phyloP scores from a whole-genome alignment of 2,113 vertebrate species.

The Cettia cetti region DNA sequence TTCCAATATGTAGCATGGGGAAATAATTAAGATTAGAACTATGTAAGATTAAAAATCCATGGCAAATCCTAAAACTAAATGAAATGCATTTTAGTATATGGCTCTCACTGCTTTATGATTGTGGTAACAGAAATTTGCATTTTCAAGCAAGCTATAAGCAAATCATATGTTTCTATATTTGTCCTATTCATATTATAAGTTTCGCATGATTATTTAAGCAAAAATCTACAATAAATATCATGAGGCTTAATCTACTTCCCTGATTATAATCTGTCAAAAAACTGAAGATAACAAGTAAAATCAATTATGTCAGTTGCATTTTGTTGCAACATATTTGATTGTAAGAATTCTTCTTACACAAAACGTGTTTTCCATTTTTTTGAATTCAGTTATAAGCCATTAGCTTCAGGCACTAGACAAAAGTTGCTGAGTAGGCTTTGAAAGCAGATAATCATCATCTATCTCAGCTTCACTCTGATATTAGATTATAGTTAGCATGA shows the following conservation, averaged over 20 bases:
- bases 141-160: not conserved
- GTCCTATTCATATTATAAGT: not conserved
- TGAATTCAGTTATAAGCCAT: not conserved
- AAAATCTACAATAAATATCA: not conserved
- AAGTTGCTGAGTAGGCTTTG: not conserved
- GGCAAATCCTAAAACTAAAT: not conserved
- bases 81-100: not conserved
- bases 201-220: not conserved
- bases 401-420: not conserved
- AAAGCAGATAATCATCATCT: not conserved
- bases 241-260: not conserved
- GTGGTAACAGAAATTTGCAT: not conserved
- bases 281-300: not conserved
- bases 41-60: not conserved
- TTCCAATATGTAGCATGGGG: not conserved
- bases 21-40: not conserved
- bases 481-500: not conserved
- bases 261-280: not conserved
- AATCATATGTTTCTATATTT: not conserved
- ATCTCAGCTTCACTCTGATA: not conserved
- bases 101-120: not conserved
- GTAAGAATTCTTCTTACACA: not conserved
- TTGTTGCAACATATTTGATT: not conserved
- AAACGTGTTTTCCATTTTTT: not conserved
- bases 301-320: not conserved